Evolutionary conservation across 2,888 invertebrate genomes (phyloP).

Genomic region (Eupithecia subfuscata): DNA sequence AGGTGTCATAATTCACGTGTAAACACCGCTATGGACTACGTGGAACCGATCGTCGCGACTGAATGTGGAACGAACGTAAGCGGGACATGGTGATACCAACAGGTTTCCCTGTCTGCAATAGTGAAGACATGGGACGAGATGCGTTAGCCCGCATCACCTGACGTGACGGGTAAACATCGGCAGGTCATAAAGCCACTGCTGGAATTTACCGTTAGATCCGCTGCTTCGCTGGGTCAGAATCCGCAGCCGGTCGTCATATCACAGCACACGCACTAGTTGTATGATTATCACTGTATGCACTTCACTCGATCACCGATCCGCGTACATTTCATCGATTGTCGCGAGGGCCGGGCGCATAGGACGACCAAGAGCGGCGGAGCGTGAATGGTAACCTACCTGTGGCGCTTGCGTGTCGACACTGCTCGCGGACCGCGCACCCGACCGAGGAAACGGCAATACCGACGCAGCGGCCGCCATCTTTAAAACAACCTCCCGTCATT

Average conservation of each 20-base stretch:
- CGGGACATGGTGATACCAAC: conserved; percentile 40
- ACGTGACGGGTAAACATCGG: conserved; percentile 78
- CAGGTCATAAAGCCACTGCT: conserved; percentile 70
- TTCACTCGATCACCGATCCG: conserved; percentile 73
- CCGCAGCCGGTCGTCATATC: conserved; percentile 62
- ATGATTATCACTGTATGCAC: conserved; percentile 71
- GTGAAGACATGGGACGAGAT: conserved; percentile 17
- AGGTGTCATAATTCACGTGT: conserved; percentile 78
- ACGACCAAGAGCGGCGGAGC: conserved; percentile 80
- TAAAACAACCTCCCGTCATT: conserved; percentile 56
- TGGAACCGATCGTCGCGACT: conserved; percentile 61
- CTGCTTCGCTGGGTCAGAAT: conserved; percentile 64
- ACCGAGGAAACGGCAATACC: conserved; percentile 70
- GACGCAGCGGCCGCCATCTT: conserved; percentile 69
- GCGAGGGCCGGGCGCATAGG: conserved; percentile 72
- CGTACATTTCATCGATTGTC: conserved; percentile 71
- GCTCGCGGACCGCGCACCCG: conserved; percentile 55
- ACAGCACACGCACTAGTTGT: conserved; percentile 67
- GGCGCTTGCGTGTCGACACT: conserved; percentile 79
- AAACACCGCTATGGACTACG: conserved; percentile 75
- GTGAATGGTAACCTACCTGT: conserved; percentile 83
- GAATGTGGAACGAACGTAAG: conserved; percentile 63
- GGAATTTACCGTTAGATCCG: conserved; percentile 82
- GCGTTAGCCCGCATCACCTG: conserved; percentile 66
- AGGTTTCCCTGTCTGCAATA: conserved; percentile 23